Evolutionary conservation across 2,888 invertebrate genomes (phyloP).

Genomic region (Itoplectis maculator): DNA sequence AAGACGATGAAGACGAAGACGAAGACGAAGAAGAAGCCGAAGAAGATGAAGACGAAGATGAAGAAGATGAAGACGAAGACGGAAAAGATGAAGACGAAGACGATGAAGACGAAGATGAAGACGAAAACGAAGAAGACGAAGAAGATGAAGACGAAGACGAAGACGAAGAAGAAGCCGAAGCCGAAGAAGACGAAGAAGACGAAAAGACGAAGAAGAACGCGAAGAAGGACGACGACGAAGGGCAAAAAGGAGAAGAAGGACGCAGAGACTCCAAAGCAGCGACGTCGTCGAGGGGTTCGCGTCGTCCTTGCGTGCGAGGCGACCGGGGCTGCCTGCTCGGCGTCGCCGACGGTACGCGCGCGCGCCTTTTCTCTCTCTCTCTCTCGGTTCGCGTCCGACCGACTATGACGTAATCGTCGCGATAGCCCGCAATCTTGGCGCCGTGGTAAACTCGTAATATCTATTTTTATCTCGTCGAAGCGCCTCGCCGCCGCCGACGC

Average conservation of each 20-base stretch:
- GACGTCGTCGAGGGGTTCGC: slow-evolving; percentile 52
- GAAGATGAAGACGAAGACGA: no score
- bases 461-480: slow-evolving; percentile 85
- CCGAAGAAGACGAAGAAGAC: not conserved
- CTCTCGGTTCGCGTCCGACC: slow-evolving; percentile 80
- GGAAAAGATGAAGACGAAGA: not conserved
- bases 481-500: slow-evolving; percentile 66
- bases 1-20: not conserved
- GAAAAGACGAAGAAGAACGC: no score
- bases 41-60: not conserved
- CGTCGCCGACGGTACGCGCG: slow-evolving; percentile 70
- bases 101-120: not conserved
- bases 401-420: slow-evolving; percentile 86
- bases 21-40: no score
- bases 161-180: not conserved
- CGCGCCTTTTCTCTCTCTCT: no score
- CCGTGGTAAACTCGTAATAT: slow-evolving; percentile 86
- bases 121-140: not conserved
- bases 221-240: not conserved
- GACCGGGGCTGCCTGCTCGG: slow-evolving; percentile 71
- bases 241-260: not conserved
- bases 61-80: no score
- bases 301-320: slow-evolving; percentile 55
- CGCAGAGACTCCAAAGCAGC: slow-evolving; percentile 11
- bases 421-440: slow-evolving; percentile 87